Percentiles rank a stretch among this genome's conserved stretches.
phyloP scores from a whole-genome alignment of 2,113 vertebrate species.

The Xenus cinereus region DNA sequence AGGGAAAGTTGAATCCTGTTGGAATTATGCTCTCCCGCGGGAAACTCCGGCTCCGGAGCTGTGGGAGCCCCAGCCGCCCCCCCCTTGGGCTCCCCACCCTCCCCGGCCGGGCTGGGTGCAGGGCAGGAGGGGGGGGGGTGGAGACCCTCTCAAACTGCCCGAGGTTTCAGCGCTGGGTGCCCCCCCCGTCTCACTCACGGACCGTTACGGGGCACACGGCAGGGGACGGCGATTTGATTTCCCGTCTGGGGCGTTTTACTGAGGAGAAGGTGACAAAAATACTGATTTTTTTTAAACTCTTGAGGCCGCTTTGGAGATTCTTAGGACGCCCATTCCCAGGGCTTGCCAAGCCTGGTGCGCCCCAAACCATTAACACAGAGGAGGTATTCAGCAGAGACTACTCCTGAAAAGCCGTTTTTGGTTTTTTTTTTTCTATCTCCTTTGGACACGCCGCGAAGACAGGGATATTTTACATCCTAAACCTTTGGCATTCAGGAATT shows the following conservation, averaged over 20 bases:
- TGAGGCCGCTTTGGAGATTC: not conserved
- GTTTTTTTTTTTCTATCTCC: conserved; percentile 87
- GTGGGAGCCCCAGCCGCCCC: too few relatives aligned
- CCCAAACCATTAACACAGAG: conserved; percentile 84
- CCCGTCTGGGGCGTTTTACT: not conserved
- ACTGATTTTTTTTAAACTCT: not conserved
- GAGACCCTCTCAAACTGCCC: not conserved
- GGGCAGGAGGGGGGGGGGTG: not conserved
- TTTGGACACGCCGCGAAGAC: conserved; percentile 82
- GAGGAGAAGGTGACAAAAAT: not conserved
- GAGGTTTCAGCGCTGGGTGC: not conserved
- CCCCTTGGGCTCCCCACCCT: not conserved
- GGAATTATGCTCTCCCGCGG: not conserved
- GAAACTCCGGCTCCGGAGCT: not conserved
- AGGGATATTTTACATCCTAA: conserved; percentile 90
- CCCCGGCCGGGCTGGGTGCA: fast-evolving
- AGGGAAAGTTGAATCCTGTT: not conserved
- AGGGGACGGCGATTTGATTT: not conserved
- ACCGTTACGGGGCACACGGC: fast-evolving
- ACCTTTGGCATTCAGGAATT: conserved; percentile 94
- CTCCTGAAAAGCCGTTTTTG: conserved; percentile 86
- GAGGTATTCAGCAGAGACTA: conserved; percentile 84
- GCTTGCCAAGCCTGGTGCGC: conserved; percentile 54
- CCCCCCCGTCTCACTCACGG: not conserved
- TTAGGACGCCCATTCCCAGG: conserved; percentile 46